phyloP scores from a whole-genome alignment of 2,113 vertebrate species.

The Proterorhinus semilunaris region DNA sequence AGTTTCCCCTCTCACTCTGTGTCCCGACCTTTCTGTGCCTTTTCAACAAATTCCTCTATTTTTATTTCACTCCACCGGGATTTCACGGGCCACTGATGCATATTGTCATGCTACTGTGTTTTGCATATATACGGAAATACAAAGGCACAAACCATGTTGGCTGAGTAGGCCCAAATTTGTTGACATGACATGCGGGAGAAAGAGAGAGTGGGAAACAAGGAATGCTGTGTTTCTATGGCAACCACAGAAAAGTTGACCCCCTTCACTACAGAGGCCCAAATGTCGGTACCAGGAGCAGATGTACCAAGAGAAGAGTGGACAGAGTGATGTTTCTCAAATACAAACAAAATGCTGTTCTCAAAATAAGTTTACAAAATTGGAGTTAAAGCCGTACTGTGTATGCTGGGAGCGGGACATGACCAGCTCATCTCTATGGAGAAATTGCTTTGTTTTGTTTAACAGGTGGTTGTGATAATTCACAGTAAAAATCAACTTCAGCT shows the following conservation, averaged over 20 bases:
- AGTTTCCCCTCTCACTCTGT: neutral
- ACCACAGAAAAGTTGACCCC: conserved; percentile 54
- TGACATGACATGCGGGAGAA: conserved; percentile 46
- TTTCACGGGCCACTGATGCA: neutral
- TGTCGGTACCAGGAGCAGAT: conserved; percentile 31
- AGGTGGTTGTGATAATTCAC: no score
- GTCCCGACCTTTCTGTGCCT: neutral
- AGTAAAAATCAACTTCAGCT: no score
- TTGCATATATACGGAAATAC: neutral
- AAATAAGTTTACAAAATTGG: no score
- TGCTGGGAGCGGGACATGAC: no score
- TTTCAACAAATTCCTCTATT: conserved; percentile 24
- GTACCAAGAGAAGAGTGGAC: neutral
- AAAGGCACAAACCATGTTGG: conserved; percentile 14
- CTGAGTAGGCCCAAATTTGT: conserved; percentile 59
- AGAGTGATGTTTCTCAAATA: neutral
- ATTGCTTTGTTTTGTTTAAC: no score
- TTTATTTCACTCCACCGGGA: conserved; percentile 23
- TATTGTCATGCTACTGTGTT: conserved; percentile 15
- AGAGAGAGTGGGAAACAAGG: conserved; percentile 24
- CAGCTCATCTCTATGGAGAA: no score
- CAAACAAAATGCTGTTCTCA: no score
- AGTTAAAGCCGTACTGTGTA: no score
- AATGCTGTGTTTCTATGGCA: conserved; percentile 70
- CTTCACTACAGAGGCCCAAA: neutral